Percentiles rank a stretch among this genome's conserved stretches.
phyloP scores from a whole-genome alignment of 2,113 vertebrate genomes.

The Bos taurus region ARS-UCD2.0 NC_037331.1:107347501-107348000 shows the following conservation, averaged over 20 bases:
- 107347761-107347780: background rate
- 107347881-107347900: background rate
- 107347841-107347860: background rate
- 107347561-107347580: background rate
- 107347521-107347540: background rate
- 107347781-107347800: background rate
- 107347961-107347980: background rate
- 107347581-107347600: background rate
- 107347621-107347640: background rate
- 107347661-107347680: background rate
- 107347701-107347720: background rate
- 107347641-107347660: background rate
- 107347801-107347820: background rate
- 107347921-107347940: background rate
- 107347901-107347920: background rate
- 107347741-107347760: background rate
- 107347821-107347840: background rate
- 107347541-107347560: background rate
- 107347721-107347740: background rate
- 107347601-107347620: no score
- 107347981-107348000: background rate
- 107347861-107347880: background rate
- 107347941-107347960: background rate
- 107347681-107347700: background rate
- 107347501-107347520: background rate